These are phyloP conservation scores for Stenolophus ochropezus DNA, from an alignment of 2,888 invertebrate species.

Conservation along the genomic window DNA sequence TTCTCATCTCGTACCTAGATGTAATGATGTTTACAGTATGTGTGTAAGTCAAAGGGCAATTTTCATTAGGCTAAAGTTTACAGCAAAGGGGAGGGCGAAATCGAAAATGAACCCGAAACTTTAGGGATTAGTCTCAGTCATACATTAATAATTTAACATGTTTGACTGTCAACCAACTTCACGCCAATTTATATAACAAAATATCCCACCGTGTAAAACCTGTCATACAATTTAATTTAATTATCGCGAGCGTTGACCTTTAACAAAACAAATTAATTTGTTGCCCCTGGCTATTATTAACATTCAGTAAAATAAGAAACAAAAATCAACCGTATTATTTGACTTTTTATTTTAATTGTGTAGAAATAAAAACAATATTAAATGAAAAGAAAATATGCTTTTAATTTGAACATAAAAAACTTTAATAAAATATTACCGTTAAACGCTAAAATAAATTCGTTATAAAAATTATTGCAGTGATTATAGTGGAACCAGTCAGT, in stretches of 20 bases:
- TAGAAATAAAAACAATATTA: not conserved
- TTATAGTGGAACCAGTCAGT: no score
- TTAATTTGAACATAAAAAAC: no score
- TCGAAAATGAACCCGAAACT: not conserved
- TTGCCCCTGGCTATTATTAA: not conserved
- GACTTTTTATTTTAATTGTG: not conserved
- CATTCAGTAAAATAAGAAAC: not conserved
- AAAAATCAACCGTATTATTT: not conserved
- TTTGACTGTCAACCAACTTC: not conserved
- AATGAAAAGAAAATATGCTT: not conserved
- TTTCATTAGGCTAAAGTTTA: not conserved
- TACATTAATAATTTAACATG: not conserved
- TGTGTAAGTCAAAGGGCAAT: not conserved
- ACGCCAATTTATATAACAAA: no score
- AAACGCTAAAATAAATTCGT: no score
- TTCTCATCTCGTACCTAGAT: not conserved
- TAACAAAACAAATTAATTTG: not conserved
- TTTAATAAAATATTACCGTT: no score
- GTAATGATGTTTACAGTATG: not conserved
- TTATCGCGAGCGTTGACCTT: not conserved
- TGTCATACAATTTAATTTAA: not conserved
- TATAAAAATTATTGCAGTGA: no score
- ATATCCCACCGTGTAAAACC: not conserved
- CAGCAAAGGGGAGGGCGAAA: not conserved
- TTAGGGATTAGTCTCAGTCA: not conserved